Evolutionary conservation across 2,797 vertebrate genomes (phyloP).

Genomic region (Melanotaenia parkinsoni): DNA sequence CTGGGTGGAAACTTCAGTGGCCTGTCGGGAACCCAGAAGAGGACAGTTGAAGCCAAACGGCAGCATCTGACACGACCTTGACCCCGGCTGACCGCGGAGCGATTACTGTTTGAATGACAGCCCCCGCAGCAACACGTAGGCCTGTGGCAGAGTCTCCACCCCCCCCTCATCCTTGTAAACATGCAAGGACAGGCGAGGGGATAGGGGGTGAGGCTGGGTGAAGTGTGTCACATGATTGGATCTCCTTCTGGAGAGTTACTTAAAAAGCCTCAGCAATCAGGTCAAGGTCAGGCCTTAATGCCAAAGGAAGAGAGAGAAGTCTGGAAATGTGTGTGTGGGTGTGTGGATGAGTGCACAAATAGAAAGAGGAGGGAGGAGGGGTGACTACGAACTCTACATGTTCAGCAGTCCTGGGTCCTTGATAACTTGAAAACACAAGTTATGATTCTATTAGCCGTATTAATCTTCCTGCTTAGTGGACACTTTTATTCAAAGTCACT

Average conservation of each 20-base stretch:
- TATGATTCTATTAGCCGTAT: constrained; percentile 74
- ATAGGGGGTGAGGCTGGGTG: constrained; percentile 57
- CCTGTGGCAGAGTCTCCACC: constrained; percentile 44
- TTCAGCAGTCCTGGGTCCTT: constrained; percentile 66
- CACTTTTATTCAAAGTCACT: constrained; percentile 82
- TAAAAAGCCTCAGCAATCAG: constrained; percentile 81
- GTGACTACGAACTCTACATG: constrained; percentile 34
- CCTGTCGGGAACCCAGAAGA: constrained; percentile 36
- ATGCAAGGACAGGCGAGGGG: constrained; percentile 69
- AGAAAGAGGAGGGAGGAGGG: constrained; percentile 19
- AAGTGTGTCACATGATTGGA: constrained; percentile 81
- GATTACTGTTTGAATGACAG: constrained; percentile 66
- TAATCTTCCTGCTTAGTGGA: constrained; percentile 78
- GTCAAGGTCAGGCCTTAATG: constrained; percentile 82
- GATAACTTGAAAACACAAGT: constrained; percentile 73
- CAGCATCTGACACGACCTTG: constrained; percentile 59
- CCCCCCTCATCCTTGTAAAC: constrained; percentile 50
- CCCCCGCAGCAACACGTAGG: constrained; percentile 47
- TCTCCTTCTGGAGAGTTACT: constrained; percentile 82
- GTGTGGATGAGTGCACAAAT: constrained; percentile 38
- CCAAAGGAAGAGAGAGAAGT: constrained; percentile 65
- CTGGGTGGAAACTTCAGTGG: constrained; percentile 21
- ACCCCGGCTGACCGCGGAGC: constrained; percentile 63
- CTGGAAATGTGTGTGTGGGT: constrained; percentile 28
- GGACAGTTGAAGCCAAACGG: not conserved